Evolutionary conservation across 2,888 invertebrate species (phyloP).

Genomic region (Tetragnatha montana): DNA sequence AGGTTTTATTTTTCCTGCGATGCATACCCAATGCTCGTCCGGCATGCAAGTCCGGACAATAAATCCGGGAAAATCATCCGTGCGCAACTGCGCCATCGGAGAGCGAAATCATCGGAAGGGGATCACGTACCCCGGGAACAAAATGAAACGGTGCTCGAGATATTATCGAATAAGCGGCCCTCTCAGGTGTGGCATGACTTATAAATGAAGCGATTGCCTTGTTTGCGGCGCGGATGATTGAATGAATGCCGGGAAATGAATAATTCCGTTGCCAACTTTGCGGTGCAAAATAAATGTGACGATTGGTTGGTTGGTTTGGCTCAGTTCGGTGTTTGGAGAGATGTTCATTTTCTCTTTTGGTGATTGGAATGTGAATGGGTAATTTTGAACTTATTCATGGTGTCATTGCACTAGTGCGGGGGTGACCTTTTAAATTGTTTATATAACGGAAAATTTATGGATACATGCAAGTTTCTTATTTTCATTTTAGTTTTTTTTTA

Average conservation of each 20-base stretch:
- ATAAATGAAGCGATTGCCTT: conserved; percentile 19
- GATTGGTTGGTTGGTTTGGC: not conserved
- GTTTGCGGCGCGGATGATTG: not conserved
- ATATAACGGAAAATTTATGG: no score
- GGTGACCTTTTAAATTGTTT: no score
- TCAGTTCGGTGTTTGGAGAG: not conserved
- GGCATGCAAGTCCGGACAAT: conserved; percentile 20
- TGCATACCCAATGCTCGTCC: not conserved
- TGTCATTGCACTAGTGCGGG: no score
- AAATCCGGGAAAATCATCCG: conserved; percentile 5
- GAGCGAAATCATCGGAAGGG: not conserved
- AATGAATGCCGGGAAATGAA: not conserved
- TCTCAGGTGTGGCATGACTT: conserved; percentile 9
- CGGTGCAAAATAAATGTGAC: not conserved
- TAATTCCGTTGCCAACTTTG: not conserved
- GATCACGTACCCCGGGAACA: not conserved
- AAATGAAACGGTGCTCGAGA: not conserved
- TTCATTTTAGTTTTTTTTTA: no score
- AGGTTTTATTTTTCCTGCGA: not conserved
- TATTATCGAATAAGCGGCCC: not conserved
- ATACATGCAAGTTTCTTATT: no score
- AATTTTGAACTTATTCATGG: not conserved
- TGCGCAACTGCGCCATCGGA: not conserved
- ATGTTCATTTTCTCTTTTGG: not conserved
- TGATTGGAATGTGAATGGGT: not conserved